Percentiles rank a stretch among this genome's conserved stretches.
phyloP scores from a whole-genome alignment of 2,797 vertebrate species.

The Labeo calbasu region DNA sequence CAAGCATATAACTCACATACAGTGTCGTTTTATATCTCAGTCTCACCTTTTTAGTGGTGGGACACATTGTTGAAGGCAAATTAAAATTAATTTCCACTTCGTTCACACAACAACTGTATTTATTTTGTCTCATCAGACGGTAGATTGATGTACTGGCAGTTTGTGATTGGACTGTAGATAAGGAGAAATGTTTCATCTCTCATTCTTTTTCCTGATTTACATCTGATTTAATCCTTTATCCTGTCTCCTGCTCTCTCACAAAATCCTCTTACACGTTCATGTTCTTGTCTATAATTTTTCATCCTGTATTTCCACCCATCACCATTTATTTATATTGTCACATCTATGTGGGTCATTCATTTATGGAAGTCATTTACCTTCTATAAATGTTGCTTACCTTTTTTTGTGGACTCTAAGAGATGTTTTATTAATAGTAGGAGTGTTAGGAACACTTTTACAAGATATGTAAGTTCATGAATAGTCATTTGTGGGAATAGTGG shows the following conservation, averaged over 20 bases:
- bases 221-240: slow-evolving; percentile 55
- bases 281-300: slow-evolving; percentile 51
- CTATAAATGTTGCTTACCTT: too few species aligned
- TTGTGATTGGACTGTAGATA: slow-evolving; percentile 19
- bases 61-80: not conserved
- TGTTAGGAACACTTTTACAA: not conserved
- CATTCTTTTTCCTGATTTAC: slow-evolving; percentile 42
- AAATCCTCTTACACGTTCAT: slow-evolving; percentile 60
- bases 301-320: slow-evolving; percentile 25
- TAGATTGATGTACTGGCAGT: not conserved
- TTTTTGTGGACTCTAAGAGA: not conserved
- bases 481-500: not conserved
- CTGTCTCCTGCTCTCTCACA: slow-evolving; percentile 49
- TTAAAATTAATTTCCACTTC: not conserved
- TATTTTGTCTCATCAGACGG: not conserved
- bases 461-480: not conserved
- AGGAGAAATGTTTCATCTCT: slow-evolving; percentile 23
- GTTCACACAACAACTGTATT: not conserved
- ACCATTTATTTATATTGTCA: slow-evolving; percentile 1
- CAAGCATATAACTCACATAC: not conserved
- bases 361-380: not conserved
- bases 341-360: not conserved
- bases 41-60: not conserved
- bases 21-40: not conserved
- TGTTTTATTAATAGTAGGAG: not conserved